Evolutionary conservation across 2,888 invertebrate species (phyloP).

Genomic region (Campoplex nolae): DNA sequence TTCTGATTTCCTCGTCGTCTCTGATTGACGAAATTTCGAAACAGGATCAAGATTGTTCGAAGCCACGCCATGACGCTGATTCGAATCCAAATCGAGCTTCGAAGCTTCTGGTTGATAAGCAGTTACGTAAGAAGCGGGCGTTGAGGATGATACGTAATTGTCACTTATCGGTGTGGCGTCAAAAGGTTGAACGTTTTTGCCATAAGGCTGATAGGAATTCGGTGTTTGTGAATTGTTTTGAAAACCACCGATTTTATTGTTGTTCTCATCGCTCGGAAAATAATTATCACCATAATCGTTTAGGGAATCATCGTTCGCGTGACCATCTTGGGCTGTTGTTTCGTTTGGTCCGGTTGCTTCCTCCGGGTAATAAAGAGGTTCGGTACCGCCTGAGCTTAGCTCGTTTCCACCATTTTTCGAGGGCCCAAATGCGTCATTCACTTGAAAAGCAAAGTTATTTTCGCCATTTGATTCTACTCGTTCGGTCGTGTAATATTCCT

Average conservation of each 20-base stretch:
- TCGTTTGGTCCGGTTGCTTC: constrained; percentile 66
- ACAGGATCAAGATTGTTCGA: not conserved
- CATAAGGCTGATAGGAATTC: constrained; percentile 84
- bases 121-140: constrained; percentile 78
- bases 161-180: constrained; percentile 83
- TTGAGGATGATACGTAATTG: constrained; percentile 80
- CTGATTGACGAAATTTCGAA: constrained; percentile 22
- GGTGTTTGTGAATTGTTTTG: constrained; percentile 84
- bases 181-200: constrained; percentile 85
- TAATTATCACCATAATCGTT: constrained; percentile 78
- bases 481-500: constrained; percentile 73
- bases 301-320: constrained; percentile 63
- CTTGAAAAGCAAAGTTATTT: constrained; percentile 84
- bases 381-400: constrained; percentile 40
- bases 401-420: constrained; percentile 61
- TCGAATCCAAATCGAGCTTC: not conserved
- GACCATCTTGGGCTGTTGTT: constrained; percentile 46
- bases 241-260: constrained; percentile 78
- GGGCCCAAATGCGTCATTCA: constrained; percentile 84
- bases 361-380: constrained; percentile 53
- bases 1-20: constrained; percentile 34
- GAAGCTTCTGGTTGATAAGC: constrained; percentile 57
- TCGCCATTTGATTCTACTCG: constrained; percentile 41
- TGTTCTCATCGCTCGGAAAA: constrained; percentile 78
- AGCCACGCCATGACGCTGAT: constrained; percentile 42